These are phyloP conservation scores for Hephaestus fuliginosus DNA, from an alignment of 2,797 vertebrate genomes.

Conservation along the genomic window DNA sequence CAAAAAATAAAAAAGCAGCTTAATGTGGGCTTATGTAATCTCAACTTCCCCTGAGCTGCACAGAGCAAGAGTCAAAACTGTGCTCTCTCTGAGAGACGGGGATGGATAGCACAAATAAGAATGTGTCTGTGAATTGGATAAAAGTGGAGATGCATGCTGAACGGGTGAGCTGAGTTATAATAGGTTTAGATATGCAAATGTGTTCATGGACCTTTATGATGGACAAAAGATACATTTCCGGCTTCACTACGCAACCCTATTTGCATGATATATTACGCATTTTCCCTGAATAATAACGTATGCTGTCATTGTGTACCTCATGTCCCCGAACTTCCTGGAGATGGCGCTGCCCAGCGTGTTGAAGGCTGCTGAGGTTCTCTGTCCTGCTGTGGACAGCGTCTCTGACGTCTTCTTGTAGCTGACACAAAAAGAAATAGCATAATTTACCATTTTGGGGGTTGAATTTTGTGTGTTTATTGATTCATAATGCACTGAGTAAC, in stretches of 20 bases:
- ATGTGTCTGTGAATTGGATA: not conserved
- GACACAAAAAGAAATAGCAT: slow-evolving; percentile 10
- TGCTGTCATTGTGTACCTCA: slow-evolving; percentile 88
- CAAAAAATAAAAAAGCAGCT: slow-evolving; percentile 77
- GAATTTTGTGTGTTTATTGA: no score
- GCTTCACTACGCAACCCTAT: not conserved
- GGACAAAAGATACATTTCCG: not conserved
- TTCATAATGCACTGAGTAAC: no score
- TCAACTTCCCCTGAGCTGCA: slow-evolving; percentile 55
- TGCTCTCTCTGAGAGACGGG: slow-evolving; percentile 22
- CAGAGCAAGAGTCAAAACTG: slow-evolving; percentile 55
- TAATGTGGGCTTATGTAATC: slow-evolving; percentile 79
- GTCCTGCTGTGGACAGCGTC: slow-evolving; percentile 94
- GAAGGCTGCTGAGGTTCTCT: slow-evolving; percentile 93
- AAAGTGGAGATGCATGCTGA: not conserved
- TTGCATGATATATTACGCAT: not conserved
- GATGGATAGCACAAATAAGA: slow-evolving; percentile 22
- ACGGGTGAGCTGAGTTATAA: not conserved
- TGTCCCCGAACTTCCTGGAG: slow-evolving; percentile 95
- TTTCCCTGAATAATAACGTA: not conserved
- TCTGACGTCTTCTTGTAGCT: slow-evolving; percentile 99
- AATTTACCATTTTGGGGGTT: no score
- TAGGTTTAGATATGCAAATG: not conserved
- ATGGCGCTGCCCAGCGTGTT: slow-evolving; percentile 93
- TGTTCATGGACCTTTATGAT: not conserved